Base-by-base conservation (phyloP, 1,140 invertebrate species). In the Sitobion miscanthi region DNA sequence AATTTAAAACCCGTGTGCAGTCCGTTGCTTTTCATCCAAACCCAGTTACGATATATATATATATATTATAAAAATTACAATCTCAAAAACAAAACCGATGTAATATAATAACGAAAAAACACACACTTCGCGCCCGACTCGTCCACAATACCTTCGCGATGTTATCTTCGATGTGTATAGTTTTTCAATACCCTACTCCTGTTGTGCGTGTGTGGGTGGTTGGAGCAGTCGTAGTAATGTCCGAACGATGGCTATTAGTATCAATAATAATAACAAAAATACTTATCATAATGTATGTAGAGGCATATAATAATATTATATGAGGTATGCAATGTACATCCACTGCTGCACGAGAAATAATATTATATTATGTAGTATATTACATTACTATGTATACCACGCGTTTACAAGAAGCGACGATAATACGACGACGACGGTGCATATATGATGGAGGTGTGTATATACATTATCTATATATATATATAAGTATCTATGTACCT, bases 101-200 rank as follows among this genome's bases (percentile, higher is more conserved):
- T 30, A 85, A 45, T 45, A 85, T 30, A 25, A 45, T 30, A 45
- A 23, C 52, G 20, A 23, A 42, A 42, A 25, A 42, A 35, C 52
- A 54, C 0, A 20, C 52, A 5, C 5, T 21, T 21, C 49, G 20
- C 52, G 2, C 20, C 20, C 54, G 21, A n/a, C 17, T 17, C 30
- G 62, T n/a, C 1, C 11, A 69, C 62, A 17, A n/a, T 69, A 69
- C 14, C n/a, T 30, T 30, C 3, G 14, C 49, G 23, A 11, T 87
- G 45, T 69, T 69, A 77, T 77, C 90, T 30, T n/a, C 25, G 62
- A 38, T 77, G 57, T 54, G 20, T 7, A 14, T 49, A 21, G 52
- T 77, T 91, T 91, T 77, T 77, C 57, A 77, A 91, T 91, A 20
- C 42, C 30, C 30, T 62, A 35, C 57, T 77, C 62, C 14, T 77